Conservation (phyloP, 2,888 invertebrate species). For the Catotricha subobsoleta region DNA sequence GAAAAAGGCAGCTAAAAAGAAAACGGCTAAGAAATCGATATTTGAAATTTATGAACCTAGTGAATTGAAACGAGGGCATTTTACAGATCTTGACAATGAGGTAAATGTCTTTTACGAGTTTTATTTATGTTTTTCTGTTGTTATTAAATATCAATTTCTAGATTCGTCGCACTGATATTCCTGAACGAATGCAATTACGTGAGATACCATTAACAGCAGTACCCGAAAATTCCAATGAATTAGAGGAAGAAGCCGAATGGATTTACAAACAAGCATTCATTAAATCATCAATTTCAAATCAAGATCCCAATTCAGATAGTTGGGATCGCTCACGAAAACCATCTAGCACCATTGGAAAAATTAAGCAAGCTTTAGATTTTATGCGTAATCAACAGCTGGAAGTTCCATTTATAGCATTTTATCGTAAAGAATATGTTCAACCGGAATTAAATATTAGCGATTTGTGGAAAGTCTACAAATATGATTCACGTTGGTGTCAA, state of each 20-base stretch:
- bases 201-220: conserved; percentile 71
- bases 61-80: conserved; percentile 88
- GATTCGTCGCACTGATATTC: conserved; percentile 74
- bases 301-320: conserved; percentile 36
- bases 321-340: conserved; percentile 42
- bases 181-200: conserved; percentile 83
- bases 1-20: conserved; percentile 58
- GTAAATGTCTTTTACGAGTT: conserved; percentile 19
- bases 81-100: conserved; percentile 84
- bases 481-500: conserved; percentile 90
- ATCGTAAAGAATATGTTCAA: conserved; percentile 92
- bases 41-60: conserved; percentile 95
- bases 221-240: conserved; percentile 65
- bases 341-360: conserved; percentile 62
- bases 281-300: conserved; percentile 63
- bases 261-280: conserved; percentile 89
- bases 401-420: conserved; percentile 97
- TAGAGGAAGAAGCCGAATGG: conserved; percentile 94
- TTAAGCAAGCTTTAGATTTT: conserved; percentile 83
- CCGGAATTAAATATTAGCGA: conserved; percentile 89
- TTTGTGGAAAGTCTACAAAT: conserved; percentile 94
- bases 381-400: conserved; percentile 91
- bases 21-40: conserved; percentile 66
- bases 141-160: conserved; percentile 15
- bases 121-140: background rate